phyloP scores from a whole-genome alignment of 2,797 vertebrate genomes.

The Tadarida brasiliensis region DNA sequence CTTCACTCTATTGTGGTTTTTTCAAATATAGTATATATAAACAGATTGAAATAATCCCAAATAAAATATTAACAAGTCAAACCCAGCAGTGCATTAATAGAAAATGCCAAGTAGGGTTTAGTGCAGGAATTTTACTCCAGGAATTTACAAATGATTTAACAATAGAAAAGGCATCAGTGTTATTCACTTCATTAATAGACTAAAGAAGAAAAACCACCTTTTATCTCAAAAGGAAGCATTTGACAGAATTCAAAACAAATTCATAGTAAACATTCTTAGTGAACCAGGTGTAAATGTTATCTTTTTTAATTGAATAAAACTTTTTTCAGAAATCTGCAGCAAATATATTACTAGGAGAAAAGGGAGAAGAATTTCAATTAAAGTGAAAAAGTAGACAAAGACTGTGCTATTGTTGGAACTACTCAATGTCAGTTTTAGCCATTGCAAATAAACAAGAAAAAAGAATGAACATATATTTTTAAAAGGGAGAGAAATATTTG shows the following conservation, averaged over 20 bases:
- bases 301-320: neutral
- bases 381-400: neutral
- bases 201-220: neutral
- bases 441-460: neutral
- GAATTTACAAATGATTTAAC: slow-evolving; percentile 37
- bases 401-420: neutral
- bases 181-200: slow-evolving; percentile 41
- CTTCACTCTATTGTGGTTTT: too few species aligned
- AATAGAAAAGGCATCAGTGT: neutral
- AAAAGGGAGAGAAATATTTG: neutral
- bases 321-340: neutral
- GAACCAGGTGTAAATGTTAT: neutral
- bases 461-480: neutral
- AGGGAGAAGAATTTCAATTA: neutral
- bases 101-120: slow-evolving; percentile 23
- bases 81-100: slow-evolving; percentile 2
- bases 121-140: neutral
- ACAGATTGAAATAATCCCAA: slow-evolving; percentile 28
- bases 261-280: neutral
- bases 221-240: neutral
- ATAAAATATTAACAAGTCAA: slow-evolving; percentile 45
- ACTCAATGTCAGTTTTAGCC: neutral
- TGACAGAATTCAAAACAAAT: neutral
- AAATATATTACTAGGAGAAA: neutral
- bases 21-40: too few species aligned